These are phyloP conservation scores for Iguana delicatissima DNA, from an alignment of 2,797 vertebrate species.

Conservation along the genomic window DNA sequence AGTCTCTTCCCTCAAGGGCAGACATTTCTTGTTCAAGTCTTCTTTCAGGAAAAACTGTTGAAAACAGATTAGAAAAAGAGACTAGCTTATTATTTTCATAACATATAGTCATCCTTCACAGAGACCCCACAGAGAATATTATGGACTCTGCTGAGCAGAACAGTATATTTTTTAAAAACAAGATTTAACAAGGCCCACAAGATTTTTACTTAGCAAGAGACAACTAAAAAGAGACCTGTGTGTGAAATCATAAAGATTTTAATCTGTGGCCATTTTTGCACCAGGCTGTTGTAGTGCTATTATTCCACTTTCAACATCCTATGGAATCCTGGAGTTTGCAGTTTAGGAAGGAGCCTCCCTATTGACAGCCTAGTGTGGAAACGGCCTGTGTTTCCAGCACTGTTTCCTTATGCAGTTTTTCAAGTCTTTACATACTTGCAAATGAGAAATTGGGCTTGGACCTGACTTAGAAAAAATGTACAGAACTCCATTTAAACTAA, in stretches of 20 bases:
- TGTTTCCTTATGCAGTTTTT: neutral
- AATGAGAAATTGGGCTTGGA: conserved; percentile 26
- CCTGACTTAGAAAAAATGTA: neutral
- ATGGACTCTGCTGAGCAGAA: neutral
- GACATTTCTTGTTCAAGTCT: conserved; percentile 6
- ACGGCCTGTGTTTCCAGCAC: neutral
- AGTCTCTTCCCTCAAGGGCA: neutral
- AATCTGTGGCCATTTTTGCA: too few species aligned
- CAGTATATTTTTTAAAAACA: neutral
- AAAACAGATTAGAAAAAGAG: conserved; percentile 43
- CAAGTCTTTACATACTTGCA: conserved; percentile 53
- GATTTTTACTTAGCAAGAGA: neutral
- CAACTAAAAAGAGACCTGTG: neutral
- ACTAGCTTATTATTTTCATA: conserved; percentile 28
- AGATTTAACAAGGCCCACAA: neutral
- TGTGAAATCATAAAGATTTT: conserved; percentile 26
- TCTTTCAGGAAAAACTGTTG: conserved; percentile 14
- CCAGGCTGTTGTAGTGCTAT: too few species aligned
- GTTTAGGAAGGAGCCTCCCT: too few species aligned
- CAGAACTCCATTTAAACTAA: neutral
- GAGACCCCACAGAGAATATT: conserved; percentile 30
- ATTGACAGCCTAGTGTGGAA: too few species aligned
- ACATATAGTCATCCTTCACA: conserved; percentile 42
- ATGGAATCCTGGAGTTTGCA: too few species aligned
- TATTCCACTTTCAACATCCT: too few species aligned